Evolutionary conservation across 2,888 invertebrate species (phyloP).

Genomic region (Tipula vernalis): DNA sequence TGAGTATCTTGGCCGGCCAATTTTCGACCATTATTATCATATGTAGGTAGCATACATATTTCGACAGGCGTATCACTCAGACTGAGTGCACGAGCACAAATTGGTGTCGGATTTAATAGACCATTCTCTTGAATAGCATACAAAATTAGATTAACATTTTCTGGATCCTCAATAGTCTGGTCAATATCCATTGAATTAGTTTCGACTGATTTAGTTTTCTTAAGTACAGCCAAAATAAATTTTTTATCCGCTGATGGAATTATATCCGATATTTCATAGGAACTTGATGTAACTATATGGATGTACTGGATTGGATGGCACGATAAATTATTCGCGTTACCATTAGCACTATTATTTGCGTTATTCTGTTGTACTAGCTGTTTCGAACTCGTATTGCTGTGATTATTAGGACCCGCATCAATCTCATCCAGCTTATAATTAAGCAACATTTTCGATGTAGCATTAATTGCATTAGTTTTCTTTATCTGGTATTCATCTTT

Average conservation of each 20-base stretch:
- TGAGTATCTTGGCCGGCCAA: conserved; percentile 24
- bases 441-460: background rate
- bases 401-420: background rate
- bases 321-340: conserved; percentile 30
- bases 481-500: background rate
- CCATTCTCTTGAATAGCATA: conserved; percentile 17
- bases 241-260: conserved; percentile 50
- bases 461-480: background rate
- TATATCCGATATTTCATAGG: conserved; percentile 43
- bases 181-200: background rate
- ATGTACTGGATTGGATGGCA: conserved; percentile 46
- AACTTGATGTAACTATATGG: conserved; percentile 38
- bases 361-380: conserved; percentile 21
- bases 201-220: conserved; percentile 20
- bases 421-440: background rate
- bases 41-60: conserved; percentile 50
- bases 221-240: conserved; percentile 46
- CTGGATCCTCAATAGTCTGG: background rate
- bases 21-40: conserved; percentile 32
- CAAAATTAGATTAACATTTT: conserved; percentile 14
- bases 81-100: conserved; percentile 46
- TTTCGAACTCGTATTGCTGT: background rate
- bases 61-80: conserved; percentile 55
- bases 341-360: conserved; percentile 36
- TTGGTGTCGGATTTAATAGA: conserved; percentile 43